Conservation (phyloP, 2,888 invertebrate species). For the Petrolisthes manimaculis region DNA sequence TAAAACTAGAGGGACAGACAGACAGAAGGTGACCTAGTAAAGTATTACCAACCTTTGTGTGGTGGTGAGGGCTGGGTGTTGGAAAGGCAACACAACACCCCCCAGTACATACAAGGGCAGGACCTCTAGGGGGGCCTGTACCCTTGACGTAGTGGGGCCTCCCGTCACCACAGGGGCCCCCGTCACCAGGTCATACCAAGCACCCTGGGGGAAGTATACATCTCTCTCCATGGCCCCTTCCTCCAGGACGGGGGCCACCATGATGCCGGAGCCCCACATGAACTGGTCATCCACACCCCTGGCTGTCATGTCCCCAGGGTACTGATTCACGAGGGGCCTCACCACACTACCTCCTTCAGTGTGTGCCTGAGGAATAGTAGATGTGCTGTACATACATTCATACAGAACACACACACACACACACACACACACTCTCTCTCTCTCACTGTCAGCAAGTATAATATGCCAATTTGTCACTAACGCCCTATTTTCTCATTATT, state of each 20-base stretch:
- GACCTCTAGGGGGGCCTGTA: slow-evolving; percentile 64
- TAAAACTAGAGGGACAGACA: neutral
- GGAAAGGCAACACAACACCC: slow-evolving; percentile 68
- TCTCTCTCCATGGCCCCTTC: slow-evolving; percentile 68
- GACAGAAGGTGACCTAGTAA: neutral
- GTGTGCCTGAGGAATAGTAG: slow-evolving; percentile 67
- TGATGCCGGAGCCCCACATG: slow-evolving; percentile 70
- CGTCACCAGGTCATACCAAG: slow-evolving; percentile 67
- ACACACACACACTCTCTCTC: too few species aligned
- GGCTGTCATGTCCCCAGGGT: slow-evolving; percentile 67
- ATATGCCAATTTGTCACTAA: neutral
- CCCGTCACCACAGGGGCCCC: slow-evolving; percentile 26
- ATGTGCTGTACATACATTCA: neutral
- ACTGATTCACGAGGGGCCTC: slow-evolving; percentile 68
- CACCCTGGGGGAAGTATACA: slow-evolving; percentile 68
- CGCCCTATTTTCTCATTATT: neutral
- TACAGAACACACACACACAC: neutral
- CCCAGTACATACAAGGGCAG: slow-evolving; percentile 69
- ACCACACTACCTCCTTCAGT: slow-evolving; percentile 69
- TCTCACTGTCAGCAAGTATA: too few species aligned
- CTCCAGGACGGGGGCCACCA: slow-evolving; percentile 68
- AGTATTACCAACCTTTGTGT: slow-evolving; percentile 61
- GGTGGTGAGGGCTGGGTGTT: slow-evolving; percentile 67
- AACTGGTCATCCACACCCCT: slow-evolving; percentile 68
- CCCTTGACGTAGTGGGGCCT: slow-evolving; percentile 20